These are phyloP conservation scores for Nixonia krombeini DNA, from an alignment of 1,140 invertebrate species.

Conservation along the genomic window DNA sequence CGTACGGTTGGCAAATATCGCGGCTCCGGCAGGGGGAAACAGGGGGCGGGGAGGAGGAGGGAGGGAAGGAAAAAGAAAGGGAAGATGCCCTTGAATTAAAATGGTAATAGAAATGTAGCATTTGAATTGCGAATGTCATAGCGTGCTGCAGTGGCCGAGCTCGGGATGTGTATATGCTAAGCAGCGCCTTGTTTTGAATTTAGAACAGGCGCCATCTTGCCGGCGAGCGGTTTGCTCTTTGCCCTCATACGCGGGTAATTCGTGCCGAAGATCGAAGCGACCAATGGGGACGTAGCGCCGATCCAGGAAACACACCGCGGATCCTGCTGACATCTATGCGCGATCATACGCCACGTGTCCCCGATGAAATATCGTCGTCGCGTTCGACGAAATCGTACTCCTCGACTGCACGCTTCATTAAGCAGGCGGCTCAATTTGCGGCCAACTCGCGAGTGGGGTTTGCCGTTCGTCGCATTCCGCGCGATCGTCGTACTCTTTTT, in stretches of 20 bases:
- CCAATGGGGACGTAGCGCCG: constrained; percentile 54
- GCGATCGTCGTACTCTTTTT: too few relatives aligned
- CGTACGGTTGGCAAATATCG: too few relatives aligned
- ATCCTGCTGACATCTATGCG: constrained; percentile 30
- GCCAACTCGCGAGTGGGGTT: too few relatives aligned
- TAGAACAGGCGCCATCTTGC: constrained; percentile 70
- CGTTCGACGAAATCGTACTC: too few relatives aligned
- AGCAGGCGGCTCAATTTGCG: too few relatives aligned
- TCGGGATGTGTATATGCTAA: constrained; percentile 69
- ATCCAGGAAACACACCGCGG: constrained; percentile 57
- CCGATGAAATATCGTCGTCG: constrained; percentile 14
- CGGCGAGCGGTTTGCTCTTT: constrained; percentile 65
- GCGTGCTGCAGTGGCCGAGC: constrained; percentile 58
- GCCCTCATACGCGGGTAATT: constrained; percentile 60
- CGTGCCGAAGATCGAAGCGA: constrained; percentile 57
- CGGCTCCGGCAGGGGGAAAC: too few relatives aligned
- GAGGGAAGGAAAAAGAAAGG: constrained; percentile 13
- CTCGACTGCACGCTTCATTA: too few relatives aligned
- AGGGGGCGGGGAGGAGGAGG: constrained; percentile 11
- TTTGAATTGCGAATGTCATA: constrained; percentile 73
- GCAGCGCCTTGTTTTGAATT: constrained; percentile 70
- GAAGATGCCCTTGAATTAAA: constrained; percentile 55
- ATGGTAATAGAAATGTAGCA: constrained; percentile 72
- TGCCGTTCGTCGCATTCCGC: too few relatives aligned
- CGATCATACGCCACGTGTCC: constrained; percentile 32